Evolutionary conservation across 2,888 invertebrate species (phyloP), one percentile per base, ranked within the genome.

Genomic region (Tuta absoluta): DNA sequence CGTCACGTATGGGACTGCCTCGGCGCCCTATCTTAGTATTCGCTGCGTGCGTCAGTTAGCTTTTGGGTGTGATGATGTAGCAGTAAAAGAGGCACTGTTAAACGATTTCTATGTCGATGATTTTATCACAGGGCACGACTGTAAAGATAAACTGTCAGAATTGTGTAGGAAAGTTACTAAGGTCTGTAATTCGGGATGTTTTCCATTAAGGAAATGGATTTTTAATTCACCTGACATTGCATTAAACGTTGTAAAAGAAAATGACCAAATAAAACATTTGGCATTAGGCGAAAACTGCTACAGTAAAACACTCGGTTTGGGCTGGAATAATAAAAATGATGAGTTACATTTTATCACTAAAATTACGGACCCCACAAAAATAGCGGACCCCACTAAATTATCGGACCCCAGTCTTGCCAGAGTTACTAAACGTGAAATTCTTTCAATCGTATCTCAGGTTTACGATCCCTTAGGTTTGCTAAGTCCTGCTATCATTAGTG

Each of bases 381-480:
- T n/a, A n/a, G n/a, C n/a, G n/a, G n/a, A n/a, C n/a, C n/a, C n/a
- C n/a, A n/a, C n/a, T n/a, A n/a, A n/a, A n/a, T n/a, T n/a, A n/a
- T n/a, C n/a, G n/a, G n/a, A n/a, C n/a, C n/a, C n/a, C n/a, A 24
- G 10, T 8, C 3, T 5, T 3, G 23, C 24, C 5, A 14, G 24
- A 33, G 21, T 48, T 11, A 62, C 62, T 48, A 62, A 62, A 49
- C 62, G 62, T 33, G 12, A 12, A 48, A 62, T 62, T 41, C 23
- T 59, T 21, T 59, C 59, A 8, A 37, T 38, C 21, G 21, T 41
- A 4, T 59, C 59, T n/a, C 49, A 49, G 63, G 56, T 67, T 19
- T 65, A 64, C 59, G 67, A 66, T 24, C 67, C 67, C 2, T 33
- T 67, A 21, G 67, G 67, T 14, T 33, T 67, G 8, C 41, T 67